phyloP scores from a whole-genome alignment of 2,113 vertebrate genomes.

The Equus przewalskii region DNA sequence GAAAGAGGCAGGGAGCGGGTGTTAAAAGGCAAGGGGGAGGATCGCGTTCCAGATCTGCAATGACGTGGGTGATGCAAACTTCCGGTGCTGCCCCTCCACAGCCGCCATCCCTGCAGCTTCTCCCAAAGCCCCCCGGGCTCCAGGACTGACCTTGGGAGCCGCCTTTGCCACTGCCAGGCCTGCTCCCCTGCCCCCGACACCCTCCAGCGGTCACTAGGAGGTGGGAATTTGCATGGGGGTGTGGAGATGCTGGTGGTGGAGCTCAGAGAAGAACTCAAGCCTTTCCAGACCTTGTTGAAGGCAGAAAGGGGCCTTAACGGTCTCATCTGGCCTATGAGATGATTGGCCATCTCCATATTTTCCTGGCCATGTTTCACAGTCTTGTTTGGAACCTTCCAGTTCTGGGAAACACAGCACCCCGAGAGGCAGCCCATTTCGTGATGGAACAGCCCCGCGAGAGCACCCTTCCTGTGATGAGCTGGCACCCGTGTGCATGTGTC shows the following conservation, averaged over 20 bases:
- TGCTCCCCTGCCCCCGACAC: background rate
- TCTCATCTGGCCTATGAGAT: background rate
- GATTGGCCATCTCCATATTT: rapidly evolving
- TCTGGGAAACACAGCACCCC: rapidly evolving
- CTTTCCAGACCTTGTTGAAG: background rate
- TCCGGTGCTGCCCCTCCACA: background rate
- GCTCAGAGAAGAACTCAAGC: background rate
- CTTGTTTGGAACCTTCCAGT: background rate
- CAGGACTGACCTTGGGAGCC: background rate
- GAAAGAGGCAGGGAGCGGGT: background rate
- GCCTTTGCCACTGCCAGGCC: background rate
- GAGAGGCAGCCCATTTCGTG: background rate
- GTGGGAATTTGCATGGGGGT: rapidly evolving
- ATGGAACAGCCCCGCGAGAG: background rate
- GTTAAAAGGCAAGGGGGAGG: background rate
- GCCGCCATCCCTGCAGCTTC: rapidly evolving
- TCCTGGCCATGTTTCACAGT: background rate
- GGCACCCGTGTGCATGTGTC: background rate
- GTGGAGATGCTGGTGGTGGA: background rate
- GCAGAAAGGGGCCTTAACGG: background rate
- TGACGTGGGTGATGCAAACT: rapidly evolving
- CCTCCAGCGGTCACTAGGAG: background rate
- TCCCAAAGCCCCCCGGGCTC: background rate
- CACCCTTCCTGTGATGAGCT: background rate
- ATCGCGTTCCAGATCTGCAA: background rate